A percentile compares a stretch with the other conserved stretches of the same genome.
Conservation (phyloP, 1,140 invertebrate species). For the Aphelenchoides fujianensis region DNA sequence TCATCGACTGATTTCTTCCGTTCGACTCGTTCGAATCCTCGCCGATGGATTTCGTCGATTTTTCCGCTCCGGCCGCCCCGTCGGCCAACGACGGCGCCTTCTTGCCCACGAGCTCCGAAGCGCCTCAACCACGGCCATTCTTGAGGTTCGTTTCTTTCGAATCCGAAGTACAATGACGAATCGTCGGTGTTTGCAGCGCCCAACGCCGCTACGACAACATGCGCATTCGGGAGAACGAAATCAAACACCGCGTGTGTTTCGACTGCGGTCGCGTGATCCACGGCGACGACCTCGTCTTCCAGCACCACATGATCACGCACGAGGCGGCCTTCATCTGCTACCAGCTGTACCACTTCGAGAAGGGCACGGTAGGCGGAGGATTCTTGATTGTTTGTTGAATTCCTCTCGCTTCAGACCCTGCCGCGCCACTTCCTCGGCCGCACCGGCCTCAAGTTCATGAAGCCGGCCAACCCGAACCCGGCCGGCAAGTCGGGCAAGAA, state of each 20-base stretch:
- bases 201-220: slow-evolving; percentile 37
- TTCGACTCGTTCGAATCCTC: too few relatives aligned
- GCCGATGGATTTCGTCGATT: too few relatives aligned
- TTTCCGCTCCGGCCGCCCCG: too few relatives aligned
- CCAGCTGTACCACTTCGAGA: slow-evolving; percentile 31
- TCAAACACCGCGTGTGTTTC: slow-evolving; percentile 19
- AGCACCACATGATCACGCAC: slow-evolving; percentile 27
- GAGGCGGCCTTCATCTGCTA: slow-evolving; percentile 31
- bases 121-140: neutral
- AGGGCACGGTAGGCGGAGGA: slow-evolving; percentile 5
- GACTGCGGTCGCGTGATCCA: slow-evolving; percentile 27
- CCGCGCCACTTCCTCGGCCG: too few relatives aligned
- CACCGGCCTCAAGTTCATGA: too few relatives aligned
- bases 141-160: neutral
- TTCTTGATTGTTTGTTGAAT: too few relatives aligned
- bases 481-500: neutral
- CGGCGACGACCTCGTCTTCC: slow-evolving; percentile 20
- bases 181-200: slow-evolving; percentile 24
- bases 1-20: too few relatives aligned
- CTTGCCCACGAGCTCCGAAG: too few relatives aligned
- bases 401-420: too few relatives aligned
- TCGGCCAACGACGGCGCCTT: too few relatives aligned
- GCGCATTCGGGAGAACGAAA: slow-evolving; percentile 28
- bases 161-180: neutral
- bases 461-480: neutral